phyloP scores from a whole-genome alignment of 2,888 invertebrate species.

The Conops quadrifasciatus region DNA sequence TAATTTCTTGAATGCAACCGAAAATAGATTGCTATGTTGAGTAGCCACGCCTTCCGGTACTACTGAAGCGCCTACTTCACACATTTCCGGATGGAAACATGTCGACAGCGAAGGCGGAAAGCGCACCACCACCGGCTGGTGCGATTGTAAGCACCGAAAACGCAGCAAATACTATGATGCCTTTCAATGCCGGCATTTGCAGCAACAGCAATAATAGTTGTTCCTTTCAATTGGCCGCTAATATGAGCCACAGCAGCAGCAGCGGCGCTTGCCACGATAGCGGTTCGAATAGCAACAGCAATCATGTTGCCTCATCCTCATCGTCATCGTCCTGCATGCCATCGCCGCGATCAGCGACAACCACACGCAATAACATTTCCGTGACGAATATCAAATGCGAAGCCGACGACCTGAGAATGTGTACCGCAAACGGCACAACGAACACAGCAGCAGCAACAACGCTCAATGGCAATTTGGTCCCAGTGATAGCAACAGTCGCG shows the following conservation, averaged over 20 bases:
- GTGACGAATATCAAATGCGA: slow-evolving; percentile 80
- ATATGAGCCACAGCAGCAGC: slow-evolving; percentile 22
- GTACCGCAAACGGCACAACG: slow-evolving; percentile 39
- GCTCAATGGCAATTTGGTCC: slow-evolving; percentile 56
- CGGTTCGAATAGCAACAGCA: slow-evolving; percentile 38
- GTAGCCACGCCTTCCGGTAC: slow-evolving; percentile 1
- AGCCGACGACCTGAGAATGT: slow-evolving; percentile 48
- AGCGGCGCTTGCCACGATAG: slow-evolving; percentile 43
- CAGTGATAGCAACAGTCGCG: slow-evolving; percentile 51
- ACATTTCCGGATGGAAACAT: slow-evolving; percentile 37
- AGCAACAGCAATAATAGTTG: slow-evolving; percentile 41
- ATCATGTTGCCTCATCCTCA: not conserved
- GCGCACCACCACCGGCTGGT: slow-evolving; percentile 29
- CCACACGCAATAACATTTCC: slow-evolving; percentile 70
- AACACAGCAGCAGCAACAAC: slow-evolving; percentile 46
- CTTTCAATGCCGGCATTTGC: slow-evolving; percentile 36
- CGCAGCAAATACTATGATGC: slow-evolving; percentile 46
- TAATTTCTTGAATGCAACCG: too few relatives aligned
- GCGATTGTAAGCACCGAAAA: slow-evolving; percentile 40
- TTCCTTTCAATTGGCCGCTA: slow-evolving; percentile 42
- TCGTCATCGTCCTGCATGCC: not conserved
- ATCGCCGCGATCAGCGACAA: slow-evolving; percentile 48
- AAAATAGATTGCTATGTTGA: not conserved
- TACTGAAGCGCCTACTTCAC: slow-evolving; percentile 19
- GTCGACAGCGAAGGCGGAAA: slow-evolving; percentile 48